A percentile compares a stretch with the other conserved stretches of the same genome.
Evolutionary conservation across 2,888 invertebrate species (phyloP).

Genomic region (Drosophila nr. perissopoda): DNA sequence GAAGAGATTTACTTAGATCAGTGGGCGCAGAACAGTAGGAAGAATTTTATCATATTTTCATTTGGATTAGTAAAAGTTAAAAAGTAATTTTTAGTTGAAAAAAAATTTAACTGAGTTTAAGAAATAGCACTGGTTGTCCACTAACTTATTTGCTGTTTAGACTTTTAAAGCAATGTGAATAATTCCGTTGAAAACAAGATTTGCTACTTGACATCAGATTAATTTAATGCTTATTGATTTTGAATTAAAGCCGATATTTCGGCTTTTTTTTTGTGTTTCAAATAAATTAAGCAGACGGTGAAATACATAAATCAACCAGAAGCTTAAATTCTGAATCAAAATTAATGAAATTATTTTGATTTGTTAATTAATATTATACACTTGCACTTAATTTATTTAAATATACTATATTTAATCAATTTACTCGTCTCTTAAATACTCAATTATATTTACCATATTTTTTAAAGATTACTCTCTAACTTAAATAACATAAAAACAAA

Average conservation of each 20-base stretch:
- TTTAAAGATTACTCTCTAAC: background rate
- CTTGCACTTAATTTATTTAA: background rate
- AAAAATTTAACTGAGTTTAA: background rate
- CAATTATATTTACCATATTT: background rate
- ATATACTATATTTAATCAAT: background rate
- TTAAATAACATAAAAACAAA: background rate
- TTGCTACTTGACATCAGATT: conserved; percentile 3
- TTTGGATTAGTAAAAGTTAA: background rate
- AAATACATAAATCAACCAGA: conserved; percentile 1
- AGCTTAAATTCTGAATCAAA: background rate
- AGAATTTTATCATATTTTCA: background rate
- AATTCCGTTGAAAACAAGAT: conserved; percentile 1
- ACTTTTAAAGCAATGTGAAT: background rate
- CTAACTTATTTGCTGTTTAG: background rate
- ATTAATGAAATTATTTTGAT: background rate
- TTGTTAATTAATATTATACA: background rate
- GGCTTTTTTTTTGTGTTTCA: background rate
- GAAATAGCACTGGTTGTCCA: background rate
- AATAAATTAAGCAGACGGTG: conserved; percentile 5
- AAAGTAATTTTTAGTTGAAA: background rate
- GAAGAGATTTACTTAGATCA: conserved; percentile 9
- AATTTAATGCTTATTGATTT: background rate
- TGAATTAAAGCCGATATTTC: conserved; percentile 2
- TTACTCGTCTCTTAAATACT: background rate
- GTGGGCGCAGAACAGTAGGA: background rate